Percentiles rank a stretch among this genome's conserved stretches.
Evolutionary conservation across 1,140 invertebrate genomes (phyloP).

Genomic region (Diploscapter pachys): DNA sequence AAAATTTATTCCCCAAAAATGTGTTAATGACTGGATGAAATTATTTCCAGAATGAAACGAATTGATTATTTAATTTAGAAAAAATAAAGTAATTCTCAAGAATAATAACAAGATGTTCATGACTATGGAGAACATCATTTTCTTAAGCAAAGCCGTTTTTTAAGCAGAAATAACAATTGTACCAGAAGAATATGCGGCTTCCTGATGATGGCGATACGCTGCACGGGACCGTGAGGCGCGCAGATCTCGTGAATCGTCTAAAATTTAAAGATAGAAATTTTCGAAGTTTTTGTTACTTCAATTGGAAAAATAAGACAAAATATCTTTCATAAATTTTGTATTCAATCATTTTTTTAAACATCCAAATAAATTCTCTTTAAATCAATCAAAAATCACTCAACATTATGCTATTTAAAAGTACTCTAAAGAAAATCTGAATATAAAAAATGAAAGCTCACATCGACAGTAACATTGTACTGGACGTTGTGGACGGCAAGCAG

Average conservation of each 20-base stretch:
- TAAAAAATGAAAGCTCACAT: conserved; percentile 65
- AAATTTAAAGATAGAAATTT: conserved; percentile 62
- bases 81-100: too few relatives aligned
- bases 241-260: conserved; percentile 70
- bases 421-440: background rate
- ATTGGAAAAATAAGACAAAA: conserved; percentile 16
- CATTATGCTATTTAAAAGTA: too few relatives aligned
- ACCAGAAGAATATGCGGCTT: conserved; percentile 92
- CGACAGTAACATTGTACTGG: conserved; percentile 95
- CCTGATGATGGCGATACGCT: conserved; percentile 96
- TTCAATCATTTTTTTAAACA: background rate
- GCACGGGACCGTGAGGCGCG: conserved; percentile 86
- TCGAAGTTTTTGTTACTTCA: background rate
- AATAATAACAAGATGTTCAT: too few relatives aligned
- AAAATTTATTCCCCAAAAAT: too few relatives aligned
- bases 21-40: too few relatives aligned
- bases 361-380: background rate
- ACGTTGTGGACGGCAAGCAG: conserved; percentile 93
- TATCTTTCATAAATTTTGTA: conserved; percentile 10
- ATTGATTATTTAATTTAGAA: too few relatives aligned
- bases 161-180: too few relatives aligned
- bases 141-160: too few relatives aligned
- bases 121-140: too few relatives aligned
- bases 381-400: conserved; percentile 11
- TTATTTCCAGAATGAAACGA: too few relatives aligned